These are phyloP conservation scores for Psittacula derbiana DNA, from an alignment of 2,797 vertebrate genomes.

Conservation along the genomic window DNA sequence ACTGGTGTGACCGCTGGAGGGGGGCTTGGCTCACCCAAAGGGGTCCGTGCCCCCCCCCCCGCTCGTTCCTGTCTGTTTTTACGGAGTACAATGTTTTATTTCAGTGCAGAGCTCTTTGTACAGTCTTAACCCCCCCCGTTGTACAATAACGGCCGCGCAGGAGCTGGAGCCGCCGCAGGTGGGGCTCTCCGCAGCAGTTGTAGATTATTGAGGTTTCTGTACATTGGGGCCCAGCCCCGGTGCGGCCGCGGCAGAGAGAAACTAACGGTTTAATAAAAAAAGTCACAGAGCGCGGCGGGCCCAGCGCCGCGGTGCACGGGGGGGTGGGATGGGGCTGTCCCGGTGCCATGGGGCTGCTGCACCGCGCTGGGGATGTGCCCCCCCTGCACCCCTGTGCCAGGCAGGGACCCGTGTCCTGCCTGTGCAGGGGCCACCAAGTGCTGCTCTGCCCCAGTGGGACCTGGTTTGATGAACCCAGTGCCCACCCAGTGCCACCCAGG, in stretches of 20 bases:
- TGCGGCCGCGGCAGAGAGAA: too few relatives aligned
- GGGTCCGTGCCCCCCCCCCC: too few relatives aligned
- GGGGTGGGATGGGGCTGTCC: too few relatives aligned
- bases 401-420: too few relatives aligned
- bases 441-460: too few relatives aligned
- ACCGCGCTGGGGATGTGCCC: fast-evolving
- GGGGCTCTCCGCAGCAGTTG: constrained; percentile 59
- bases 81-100: background rate
- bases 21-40: background rate
- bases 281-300: too few relatives aligned
- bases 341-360: too few relatives aligned
- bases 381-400: background rate
- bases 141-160: constrained; percentile 27
- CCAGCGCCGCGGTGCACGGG: too few relatives aligned
- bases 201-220: constrained; percentile 12
- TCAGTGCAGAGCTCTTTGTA: constrained; percentile 47
- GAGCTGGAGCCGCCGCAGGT: background rate
- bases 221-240: too few relatives aligned
- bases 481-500: background rate
- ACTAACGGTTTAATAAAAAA: too few relatives aligned
- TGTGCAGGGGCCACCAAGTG: too few relatives aligned
- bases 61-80: background rate
- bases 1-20: background rate
- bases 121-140: constrained; percentile 1
- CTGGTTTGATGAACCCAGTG: too few relatives aligned